Conservation (phyloP, 2,888 invertebrate species). For the Mythimna ferrago region DNA sequence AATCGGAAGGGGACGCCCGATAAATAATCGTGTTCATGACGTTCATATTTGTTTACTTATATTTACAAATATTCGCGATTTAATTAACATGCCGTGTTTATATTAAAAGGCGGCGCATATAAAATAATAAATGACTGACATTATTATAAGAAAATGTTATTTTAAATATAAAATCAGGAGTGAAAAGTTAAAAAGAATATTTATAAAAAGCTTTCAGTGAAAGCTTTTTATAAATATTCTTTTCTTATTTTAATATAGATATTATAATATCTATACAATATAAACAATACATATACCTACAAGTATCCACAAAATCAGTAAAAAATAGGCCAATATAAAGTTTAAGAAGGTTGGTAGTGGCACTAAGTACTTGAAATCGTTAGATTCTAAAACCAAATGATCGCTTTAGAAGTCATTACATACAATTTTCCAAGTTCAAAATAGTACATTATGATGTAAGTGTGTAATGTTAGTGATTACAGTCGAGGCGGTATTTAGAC, state of each 20-base stretch:
- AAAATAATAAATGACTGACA: background rate
- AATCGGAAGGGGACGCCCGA: slow-evolving; percentile 48
- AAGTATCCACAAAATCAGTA: too few relatives aligned
- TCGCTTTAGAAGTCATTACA: background rate
- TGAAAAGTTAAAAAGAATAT: too few relatives aligned
- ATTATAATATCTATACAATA: too few relatives aligned
- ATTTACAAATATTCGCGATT: slow-evolving; percentile 43
- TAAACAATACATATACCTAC: too few relatives aligned
- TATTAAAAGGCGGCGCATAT: slow-evolving; percentile 14
- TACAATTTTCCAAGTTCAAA: background rate
- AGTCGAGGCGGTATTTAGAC: too few relatives aligned
- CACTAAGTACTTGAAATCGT: background rate
- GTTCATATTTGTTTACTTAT: slow-evolving; percentile 42
- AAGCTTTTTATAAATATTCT: background rate
- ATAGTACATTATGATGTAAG: too few relatives aligned
- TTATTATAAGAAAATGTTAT: background rate
- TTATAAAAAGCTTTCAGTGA: background rate
- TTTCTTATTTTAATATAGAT: too few relatives aligned
- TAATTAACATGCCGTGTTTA: slow-evolving; percentile 43
- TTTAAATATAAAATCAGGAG: background rate
- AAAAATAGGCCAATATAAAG: too few relatives aligned
- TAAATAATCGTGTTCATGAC: slow-evolving; percentile 52
- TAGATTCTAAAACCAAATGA: background rate
- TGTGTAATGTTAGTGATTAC: too few relatives aligned
- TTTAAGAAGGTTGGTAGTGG: too few relatives aligned